Evolutionary conservation across 1,140 invertebrate species (phyloP), one percentile per base, ranked within the genome.

Genomic region (Calephelis nemesis): DNA sequence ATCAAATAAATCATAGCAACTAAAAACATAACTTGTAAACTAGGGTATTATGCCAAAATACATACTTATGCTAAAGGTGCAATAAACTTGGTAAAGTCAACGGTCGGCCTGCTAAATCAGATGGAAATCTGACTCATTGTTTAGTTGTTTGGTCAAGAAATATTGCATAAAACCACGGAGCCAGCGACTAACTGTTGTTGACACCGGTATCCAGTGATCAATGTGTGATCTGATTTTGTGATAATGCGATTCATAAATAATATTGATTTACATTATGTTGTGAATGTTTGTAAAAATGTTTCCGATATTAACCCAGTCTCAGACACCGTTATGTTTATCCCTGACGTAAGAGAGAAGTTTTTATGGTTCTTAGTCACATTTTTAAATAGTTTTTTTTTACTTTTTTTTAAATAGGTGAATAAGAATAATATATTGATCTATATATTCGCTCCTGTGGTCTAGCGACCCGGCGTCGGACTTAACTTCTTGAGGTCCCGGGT

Each of bases 1-100:
- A 54, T 30, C 30, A 30, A 30, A 2, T 30, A 52, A 19, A 52
- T 19, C 15, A 19, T 10, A 11, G 11, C 49, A 10, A 47, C 13
- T 9, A 63, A 63, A 63, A 15, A 19, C 13, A 63, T 3, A 40
- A 9, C 12, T 47, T 63, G 2, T 52, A 69, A 78, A 60, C 62
- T 76, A 64, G 76, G 75, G 72, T 73, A 75, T 62, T 60, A 70
- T 74, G 68, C 70, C 65, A 72, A 80, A 71, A 71, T 71, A 66
- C 65, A 52, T 49, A 15, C 52, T 70, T 66, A 74, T 70, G 63
- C 71, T 72, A 58, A 67, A 68, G 75, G 79, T 80, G 76, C 82
- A 84, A 82, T 83, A 84, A 83, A 84, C 82, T 78, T 76, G 11
- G 62, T 69, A 73, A 74, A 79, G 83, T 82, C 81, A 85, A 79